A percentile compares a stretch with the other conserved stretches of the same genome.
phyloP scores from a whole-genome alignment of 2,888 invertebrate species.

The Reticulitermes lucifugus region DNA sequence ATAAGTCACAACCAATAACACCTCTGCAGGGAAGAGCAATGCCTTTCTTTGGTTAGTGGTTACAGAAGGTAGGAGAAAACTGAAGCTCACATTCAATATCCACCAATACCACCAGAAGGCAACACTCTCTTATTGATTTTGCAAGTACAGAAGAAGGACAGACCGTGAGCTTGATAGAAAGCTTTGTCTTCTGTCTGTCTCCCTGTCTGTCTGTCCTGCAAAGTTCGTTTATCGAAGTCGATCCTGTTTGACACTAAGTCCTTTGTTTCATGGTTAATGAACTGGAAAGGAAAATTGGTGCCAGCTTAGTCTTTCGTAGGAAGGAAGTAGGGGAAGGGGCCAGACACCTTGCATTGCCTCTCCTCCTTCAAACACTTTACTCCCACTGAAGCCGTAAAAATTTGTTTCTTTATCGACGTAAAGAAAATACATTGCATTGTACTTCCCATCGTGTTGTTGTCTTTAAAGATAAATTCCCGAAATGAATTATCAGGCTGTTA shows the following conservation, averaged over 20 bases:
- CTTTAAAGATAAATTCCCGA: too few relatives aligned
- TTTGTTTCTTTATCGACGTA: too few relatives aligned
- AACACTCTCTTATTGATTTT: background rate
- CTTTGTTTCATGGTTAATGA: constrained; percentile 39
- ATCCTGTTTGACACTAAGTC: constrained; percentile 36
- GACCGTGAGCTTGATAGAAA: background rate
- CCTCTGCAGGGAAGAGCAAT: background rate
- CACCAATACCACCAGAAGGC: background rate
- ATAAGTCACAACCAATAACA: background rate
- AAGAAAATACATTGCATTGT: too few relatives aligned
- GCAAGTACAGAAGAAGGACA: background rate
- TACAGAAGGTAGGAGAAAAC: background rate
- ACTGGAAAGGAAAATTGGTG: constrained; percentile 37
- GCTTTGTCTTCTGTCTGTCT: constrained; percentile 4
- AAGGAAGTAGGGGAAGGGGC: background rate
- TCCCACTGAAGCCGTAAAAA: background rate
- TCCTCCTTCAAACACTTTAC: background rate
- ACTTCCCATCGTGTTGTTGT: too few relatives aligned
- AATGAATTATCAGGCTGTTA: too few relatives aligned
- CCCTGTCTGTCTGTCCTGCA: background rate
- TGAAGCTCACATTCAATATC: background rate
- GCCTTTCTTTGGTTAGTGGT: background rate
- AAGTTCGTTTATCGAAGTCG: constrained; percentile 21
- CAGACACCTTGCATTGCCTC: background rate
- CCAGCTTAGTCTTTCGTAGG: background rate